Percentiles rank a stretch among this genome's conserved stretches.
These are phyloP conservation scores for Cichladusa arquata DNA, from an alignment of 2,113 vertebrate genomes.

Conservation along the genomic window DNA sequence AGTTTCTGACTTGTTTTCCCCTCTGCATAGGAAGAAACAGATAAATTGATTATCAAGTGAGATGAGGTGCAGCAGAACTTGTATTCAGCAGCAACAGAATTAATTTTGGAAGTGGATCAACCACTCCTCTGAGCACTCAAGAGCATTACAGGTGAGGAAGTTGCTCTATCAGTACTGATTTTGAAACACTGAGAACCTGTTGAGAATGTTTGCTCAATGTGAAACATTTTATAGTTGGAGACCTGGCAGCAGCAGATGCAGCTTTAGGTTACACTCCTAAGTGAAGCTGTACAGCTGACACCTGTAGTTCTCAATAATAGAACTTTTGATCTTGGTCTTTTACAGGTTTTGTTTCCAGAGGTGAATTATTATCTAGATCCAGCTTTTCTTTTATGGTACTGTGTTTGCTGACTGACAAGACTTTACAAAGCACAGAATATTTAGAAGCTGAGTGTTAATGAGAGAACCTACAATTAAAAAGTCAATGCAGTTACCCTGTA, in stretches of 20 bases:
- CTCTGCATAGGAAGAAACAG: constrained; percentile 54
- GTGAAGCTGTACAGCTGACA: background rate
- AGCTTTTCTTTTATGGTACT: background rate
- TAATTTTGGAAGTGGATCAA: constrained; percentile 72
- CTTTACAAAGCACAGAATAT: background rate
- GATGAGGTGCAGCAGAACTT: constrained; percentile 70
- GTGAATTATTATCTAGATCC: background rate
- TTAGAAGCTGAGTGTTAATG: background rate
- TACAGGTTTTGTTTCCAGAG: background rate
- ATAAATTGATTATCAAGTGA: constrained; percentile 63
- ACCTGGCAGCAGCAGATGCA: background rate
- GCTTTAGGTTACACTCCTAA: background rate
- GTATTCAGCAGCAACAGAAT: constrained; percentile 51
- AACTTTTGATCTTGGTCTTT: background rate
- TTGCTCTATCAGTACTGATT: background rate
- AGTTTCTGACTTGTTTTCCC: background rate
- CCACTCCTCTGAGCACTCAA: constrained; percentile 64
- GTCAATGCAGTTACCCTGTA: background rate
- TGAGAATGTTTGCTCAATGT: background rate
- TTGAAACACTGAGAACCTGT: background rate
- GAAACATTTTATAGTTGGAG: background rate
- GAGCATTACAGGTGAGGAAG: constrained; percentile 65
- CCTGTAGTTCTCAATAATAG: background rate
- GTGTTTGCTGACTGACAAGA: background rate
- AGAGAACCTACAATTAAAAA: background rate